Evolutionary conservation across 2,113 vertebrate genomes (phyloP).

Genomic region (Panthera tigris): DNA sequence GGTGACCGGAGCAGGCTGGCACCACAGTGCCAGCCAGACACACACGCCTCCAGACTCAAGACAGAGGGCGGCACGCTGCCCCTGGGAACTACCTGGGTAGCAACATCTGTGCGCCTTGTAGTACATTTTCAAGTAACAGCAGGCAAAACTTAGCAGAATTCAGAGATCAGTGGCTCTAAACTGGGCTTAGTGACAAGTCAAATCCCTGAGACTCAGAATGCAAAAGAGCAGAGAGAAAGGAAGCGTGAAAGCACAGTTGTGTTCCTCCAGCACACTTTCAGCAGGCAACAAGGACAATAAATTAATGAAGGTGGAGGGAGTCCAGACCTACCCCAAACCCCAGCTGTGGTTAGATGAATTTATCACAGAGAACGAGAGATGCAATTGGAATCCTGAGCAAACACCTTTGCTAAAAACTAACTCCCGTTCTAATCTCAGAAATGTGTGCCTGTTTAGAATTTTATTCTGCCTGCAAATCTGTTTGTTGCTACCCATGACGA

Average conservation of each 20-base stretch:
- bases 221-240: not conserved
- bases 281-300: not conserved
- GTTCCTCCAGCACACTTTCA: not conserved
- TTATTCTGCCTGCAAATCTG: not conserved
- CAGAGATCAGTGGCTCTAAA: slow-evolving; percentile 15
- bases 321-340: not conserved
- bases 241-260: not conserved
- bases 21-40: not conserved
- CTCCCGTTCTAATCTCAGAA: not conserved
- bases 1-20: accelerated
- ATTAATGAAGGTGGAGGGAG: not conserved
- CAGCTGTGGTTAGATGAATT: not conserved
- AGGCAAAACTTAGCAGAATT: not conserved
- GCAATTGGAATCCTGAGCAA: not conserved
- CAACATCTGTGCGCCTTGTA: slow-evolving; percentile 19
- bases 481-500: not conserved
- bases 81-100: not conserved
- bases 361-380: not conserved
- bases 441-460: not conserved
- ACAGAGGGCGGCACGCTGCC: not conserved
- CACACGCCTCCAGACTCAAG: not conserved
- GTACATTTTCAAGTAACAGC: slow-evolving; percentile 8
- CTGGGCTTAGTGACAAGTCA: not conserved
- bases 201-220: not conserved
- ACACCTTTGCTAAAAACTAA: slow-evolving; percentile 15